Evolutionary conservation across 2,888 invertebrate genomes (phyloP), one percentile per base, ranked within the genome.

Genomic region (Ochropleura leucogaster): DNA sequence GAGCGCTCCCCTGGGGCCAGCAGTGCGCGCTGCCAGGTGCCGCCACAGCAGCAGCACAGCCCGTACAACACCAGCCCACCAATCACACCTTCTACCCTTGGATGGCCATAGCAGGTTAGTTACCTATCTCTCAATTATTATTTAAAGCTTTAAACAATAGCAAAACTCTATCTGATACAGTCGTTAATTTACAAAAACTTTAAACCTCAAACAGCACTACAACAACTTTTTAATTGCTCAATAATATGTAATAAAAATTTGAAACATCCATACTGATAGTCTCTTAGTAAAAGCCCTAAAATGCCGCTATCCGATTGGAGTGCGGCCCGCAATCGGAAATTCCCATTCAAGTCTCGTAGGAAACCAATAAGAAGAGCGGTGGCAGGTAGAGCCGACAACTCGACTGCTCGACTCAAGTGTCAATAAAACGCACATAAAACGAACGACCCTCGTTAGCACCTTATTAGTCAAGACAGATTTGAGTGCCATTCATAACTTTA

Each of bases 81-180:
- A 98, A 98, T 96, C 99, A 99, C 97, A 99, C 99, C 93, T 99
- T 99, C 97, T 99, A 99, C 97, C 99, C 99, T 90, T 99, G 99
- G 99, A 99, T 99, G 99, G 99, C 99, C 97, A 99, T 99, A 97
- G 99, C 99, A 99, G 99, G 99, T 99, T 96, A 98, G 98, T 97
- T 53, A 74, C 62, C 62, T 77, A 74, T 64, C 62, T 77, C 65
- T 64, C 67, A 69, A 62, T 70, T 63, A 71, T 53, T 63, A 53
- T 77, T 77, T 66, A 76, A 81, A 71, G 74, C 9, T 59, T 71
- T 14, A 77, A 64, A 76, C 42, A 68, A 75, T 64, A 40, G 64
- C 42, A 76, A 20, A 40, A 70, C 55, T 42, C 67, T 18, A 77
- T 75, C 30, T 57, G 70, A 78, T 69, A 69, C 40, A 69, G 62